Percentiles rank a stretch among this genome's conserved stretches.
Evolutionary conservation across 2,797 vertebrate species (phyloP).

Genomic region (Sebastiscus tertius): DNA sequence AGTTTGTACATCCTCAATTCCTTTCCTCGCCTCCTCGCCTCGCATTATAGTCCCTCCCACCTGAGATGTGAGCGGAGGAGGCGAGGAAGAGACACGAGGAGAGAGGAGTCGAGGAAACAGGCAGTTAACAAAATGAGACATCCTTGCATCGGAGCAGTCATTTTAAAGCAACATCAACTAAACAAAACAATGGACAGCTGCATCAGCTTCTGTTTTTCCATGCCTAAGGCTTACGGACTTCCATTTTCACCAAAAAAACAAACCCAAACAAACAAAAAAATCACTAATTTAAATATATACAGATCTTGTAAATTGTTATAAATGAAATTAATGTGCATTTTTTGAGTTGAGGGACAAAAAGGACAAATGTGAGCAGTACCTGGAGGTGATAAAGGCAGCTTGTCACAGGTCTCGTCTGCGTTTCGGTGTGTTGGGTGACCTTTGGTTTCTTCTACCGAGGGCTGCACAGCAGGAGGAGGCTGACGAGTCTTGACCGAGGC

Average conservation of each 20-base stretch:
- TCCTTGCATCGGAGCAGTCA: no score
- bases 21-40: no score
- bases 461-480: conserved; percentile 27
- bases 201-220: no score
- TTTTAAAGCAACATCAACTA: no score
- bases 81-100: no score
- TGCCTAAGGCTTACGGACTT: neutral
- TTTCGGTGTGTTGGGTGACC: conserved; percentile 17
- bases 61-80: no score
- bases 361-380: conserved; percentile 65
- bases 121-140: no score
- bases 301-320: neutral
- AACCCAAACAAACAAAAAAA: neutral
- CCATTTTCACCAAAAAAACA: neutral
- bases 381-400: conserved; percentile 66
- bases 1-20: no score
- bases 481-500: conserved; percentile 1
- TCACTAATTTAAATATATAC: neutral
- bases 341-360: neutral
- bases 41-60: no score
- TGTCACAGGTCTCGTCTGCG: conserved; percentile 45
- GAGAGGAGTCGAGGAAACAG: no score
- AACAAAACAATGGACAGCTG: no score
- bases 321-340: neutral
- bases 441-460: conserved; percentile 29